phyloP scores from a whole-genome alignment of 2,888 invertebrate genomes.

The Apamea epomidion region DNA sequence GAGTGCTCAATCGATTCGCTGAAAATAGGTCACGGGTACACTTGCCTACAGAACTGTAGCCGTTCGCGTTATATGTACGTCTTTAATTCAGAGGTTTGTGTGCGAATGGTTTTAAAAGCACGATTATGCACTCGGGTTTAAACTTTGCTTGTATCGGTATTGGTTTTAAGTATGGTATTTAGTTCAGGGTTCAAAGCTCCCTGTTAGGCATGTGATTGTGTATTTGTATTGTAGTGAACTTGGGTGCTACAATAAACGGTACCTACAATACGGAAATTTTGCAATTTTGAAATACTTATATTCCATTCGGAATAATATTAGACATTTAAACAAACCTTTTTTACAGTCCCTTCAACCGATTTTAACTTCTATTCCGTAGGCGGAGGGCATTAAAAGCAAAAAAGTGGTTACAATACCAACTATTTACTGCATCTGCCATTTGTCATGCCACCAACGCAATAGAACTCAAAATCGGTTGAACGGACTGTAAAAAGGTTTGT shows the following conservation, averaged over 20 bases:
- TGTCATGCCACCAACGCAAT: no score
- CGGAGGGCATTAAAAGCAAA: no score
- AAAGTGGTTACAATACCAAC: no score
- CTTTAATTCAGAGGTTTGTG: slow-evolving; percentile 45
- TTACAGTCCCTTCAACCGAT: no score
- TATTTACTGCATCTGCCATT: no score
- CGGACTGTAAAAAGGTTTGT: no score
- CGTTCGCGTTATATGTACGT: slow-evolving; percentile 24
- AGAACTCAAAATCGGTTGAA: no score
- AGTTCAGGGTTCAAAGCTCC: slow-evolving; percentile 37
- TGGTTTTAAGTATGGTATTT: slow-evolving; percentile 24
- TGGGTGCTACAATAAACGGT: not conserved
- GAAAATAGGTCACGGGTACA: slow-evolving; percentile 71
- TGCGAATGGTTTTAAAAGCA: slow-evolving; percentile 48
- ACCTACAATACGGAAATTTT: no score
- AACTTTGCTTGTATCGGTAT: slow-evolving; percentile 22
- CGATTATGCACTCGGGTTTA: slow-evolving; percentile 37
- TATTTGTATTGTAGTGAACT: not conserved
- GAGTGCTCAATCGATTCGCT: slow-evolving; percentile 75
- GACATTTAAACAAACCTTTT: no score
- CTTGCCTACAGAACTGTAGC: slow-evolving; percentile 44
- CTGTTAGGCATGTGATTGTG: not conserved
- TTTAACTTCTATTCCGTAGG: no score
- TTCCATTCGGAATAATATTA: no score
- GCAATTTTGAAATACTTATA: not conserved